Conservation (phyloP, 2,888 invertebrate genomes). For the Taenaris catops region DNA sequence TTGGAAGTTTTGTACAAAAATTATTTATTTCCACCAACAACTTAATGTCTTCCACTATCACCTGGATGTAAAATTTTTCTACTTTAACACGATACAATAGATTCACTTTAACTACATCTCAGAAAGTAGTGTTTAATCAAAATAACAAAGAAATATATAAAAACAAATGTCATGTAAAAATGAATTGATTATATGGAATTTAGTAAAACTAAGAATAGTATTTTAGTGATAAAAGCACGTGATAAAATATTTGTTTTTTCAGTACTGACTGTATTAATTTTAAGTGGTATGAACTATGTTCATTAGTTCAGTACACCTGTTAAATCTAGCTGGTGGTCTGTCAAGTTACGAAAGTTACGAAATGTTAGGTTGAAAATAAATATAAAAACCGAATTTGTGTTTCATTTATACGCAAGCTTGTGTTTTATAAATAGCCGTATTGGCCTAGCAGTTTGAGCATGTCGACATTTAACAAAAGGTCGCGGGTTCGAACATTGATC, state of each 20-base stretch:
- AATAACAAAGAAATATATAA: constrained; percentile 3
- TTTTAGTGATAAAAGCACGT: constrained; percentile 77
- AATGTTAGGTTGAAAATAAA: constrained; percentile 79
- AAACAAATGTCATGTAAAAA: constrained; percentile 22
- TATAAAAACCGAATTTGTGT: constrained; percentile 53
- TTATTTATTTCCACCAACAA: no score
- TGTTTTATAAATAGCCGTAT: background rate
- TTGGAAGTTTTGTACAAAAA: no score
- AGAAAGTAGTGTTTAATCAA: constrained; percentile 11
- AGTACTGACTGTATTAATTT: constrained; percentile 72
- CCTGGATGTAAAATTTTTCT: constrained; percentile 11
- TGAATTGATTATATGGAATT: constrained; percentile 71
- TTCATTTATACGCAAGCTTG: no score
- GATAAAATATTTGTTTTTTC: constrained; percentile 71
- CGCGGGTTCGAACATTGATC: no score
- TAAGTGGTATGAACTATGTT: constrained; percentile 78
- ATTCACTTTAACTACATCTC: constrained; percentile 3
- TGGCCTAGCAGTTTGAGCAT: no score
- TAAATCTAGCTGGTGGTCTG: constrained; percentile 72
- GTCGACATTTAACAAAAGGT: no score
- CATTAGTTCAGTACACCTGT: constrained; percentile 73
- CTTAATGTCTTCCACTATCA: constrained; percentile 18
- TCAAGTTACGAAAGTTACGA: constrained; percentile 71
- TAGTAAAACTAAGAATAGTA: constrained; percentile 69
- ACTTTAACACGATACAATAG: constrained; percentile 5